A percentile compares a stretch with the other conserved stretches of the same genome.
Conservation (phyloP, 2,113 vertebrate species). For the Microcebus ravelobensis region DNA sequence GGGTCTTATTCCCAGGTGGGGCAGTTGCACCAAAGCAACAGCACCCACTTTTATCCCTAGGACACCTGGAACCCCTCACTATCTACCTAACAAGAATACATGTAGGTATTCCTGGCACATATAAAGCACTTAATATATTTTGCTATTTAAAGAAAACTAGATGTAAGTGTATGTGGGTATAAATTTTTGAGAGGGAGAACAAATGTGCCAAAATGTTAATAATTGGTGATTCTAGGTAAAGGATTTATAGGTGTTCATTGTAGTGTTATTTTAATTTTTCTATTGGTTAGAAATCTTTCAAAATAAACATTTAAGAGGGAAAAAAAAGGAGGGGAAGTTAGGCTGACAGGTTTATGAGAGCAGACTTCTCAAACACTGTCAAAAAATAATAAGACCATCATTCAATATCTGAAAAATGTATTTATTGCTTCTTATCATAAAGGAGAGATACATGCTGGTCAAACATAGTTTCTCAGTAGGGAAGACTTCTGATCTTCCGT, state of each 20-base stretch:
- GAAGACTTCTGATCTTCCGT: background rate
- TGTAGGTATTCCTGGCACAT: background rate
- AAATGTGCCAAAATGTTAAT: background rate
- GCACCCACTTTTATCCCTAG: too few species aligned
- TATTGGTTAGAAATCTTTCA: background rate
- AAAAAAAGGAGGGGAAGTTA: too few species aligned
- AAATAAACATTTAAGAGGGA: background rate
- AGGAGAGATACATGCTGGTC: background rate
- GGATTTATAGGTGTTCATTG: background rate
- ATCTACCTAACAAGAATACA: background rate
- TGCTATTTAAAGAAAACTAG: slow-evolving; percentile 39
- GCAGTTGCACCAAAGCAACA: too few species aligned
- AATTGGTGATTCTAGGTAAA: background rate
- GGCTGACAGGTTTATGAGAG: background rate
- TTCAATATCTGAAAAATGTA: background rate
- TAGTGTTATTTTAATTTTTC: background rate
- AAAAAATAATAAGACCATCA: background rate
- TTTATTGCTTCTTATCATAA: background rate
- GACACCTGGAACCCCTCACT: too few species aligned
- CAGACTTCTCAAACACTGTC: background rate
- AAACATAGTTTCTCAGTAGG: background rate
- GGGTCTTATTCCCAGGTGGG: too few species aligned
- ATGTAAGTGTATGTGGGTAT: background rate
- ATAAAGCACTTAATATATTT: background rate
- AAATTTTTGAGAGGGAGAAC: background rate